phyloP scores from a whole-genome alignment of 2,888 invertebrate genomes.

The Drosophila lacicola region DNA sequence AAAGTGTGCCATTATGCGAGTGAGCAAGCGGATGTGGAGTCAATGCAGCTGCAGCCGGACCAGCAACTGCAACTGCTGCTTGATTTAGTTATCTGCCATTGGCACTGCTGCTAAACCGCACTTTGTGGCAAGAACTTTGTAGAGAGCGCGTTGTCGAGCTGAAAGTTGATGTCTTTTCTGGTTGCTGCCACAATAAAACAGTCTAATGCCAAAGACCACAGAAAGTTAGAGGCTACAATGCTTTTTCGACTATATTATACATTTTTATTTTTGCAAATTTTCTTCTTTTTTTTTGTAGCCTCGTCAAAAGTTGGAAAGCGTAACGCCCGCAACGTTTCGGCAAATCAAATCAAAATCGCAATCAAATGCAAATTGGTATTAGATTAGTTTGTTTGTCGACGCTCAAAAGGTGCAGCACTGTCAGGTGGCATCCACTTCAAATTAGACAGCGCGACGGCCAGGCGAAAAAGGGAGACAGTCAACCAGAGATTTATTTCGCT shows the following conservation, averaged over 20 bases:
- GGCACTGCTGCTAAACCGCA: slow-evolving; percentile 47
- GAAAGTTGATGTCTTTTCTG: slow-evolving; percentile 54
- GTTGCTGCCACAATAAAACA: slow-evolving; percentile 46
- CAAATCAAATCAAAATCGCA: slow-evolving; percentile 76
- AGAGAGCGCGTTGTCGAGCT: slow-evolving; percentile 36
- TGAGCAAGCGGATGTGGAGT: slow-evolving; percentile 48
- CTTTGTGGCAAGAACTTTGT: slow-evolving; percentile 56
- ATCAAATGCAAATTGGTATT: slow-evolving; percentile 80
- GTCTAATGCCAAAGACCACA: slow-evolving; percentile 53
- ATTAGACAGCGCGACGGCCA: slow-evolving; percentile 46
- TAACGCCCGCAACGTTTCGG: slow-evolving; percentile 33
- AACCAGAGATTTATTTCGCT: slow-evolving; percentile 14
- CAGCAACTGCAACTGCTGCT: slow-evolving; percentile 36
- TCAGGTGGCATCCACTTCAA: slow-evolving; percentile 61
- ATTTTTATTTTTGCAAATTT: not conserved
- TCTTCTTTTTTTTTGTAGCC: slow-evolving; percentile 22
- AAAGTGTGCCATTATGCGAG: slow-evolving; percentile 76
- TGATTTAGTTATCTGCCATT: slow-evolving; percentile 68
- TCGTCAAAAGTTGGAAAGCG: slow-evolving; percentile 55
- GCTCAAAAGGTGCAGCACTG: slow-evolving; percentile 40
- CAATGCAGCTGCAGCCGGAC: slow-evolving; percentile 35
- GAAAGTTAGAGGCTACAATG: slow-evolving; percentile 55
- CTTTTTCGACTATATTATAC: slow-evolving; percentile 26
- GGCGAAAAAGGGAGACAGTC: slow-evolving; percentile 9
- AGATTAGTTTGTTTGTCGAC: slow-evolving; percentile 76